Percentiles rank a stretch among this genome's conserved stretches.
Evolutionary conservation across 2,888 invertebrate species (phyloP).

Genomic region (Muschampia plurimacula): DNA sequence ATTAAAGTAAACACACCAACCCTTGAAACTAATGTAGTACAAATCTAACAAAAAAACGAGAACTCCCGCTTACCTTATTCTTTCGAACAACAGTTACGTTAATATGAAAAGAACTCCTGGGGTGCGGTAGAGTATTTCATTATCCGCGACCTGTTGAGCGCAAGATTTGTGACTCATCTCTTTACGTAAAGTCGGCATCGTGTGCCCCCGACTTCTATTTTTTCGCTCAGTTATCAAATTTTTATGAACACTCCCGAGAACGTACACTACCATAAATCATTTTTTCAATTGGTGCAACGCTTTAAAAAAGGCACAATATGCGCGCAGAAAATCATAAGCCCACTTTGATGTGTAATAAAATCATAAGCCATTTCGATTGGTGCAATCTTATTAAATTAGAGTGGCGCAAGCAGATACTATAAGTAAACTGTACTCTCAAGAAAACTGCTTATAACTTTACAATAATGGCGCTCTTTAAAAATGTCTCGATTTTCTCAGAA

Average conservation of each 20-base stretch:
- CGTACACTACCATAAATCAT: conserved; percentile 14
- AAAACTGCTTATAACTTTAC: conserved; percentile 17
- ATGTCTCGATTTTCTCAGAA: conserved; percentile 20
- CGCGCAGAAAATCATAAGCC: conserved; percentile 26
- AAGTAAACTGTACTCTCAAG: conserved; percentile 23
- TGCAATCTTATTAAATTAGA: conserved; percentile 20
- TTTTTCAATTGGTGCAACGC: conserved; percentile 30
- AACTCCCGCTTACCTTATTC: conserved; percentile 70
- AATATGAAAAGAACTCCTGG: conserved; percentile 75
- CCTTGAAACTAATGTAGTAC: conserved; percentile 64
- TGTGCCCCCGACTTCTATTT: conserved; percentile 53
- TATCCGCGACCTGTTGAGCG: conserved; percentile 82
- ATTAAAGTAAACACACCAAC: conserved; percentile 70
- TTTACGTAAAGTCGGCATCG: conserved; percentile 56
- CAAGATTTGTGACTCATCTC: conserved; percentile 75
- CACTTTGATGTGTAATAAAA: conserved; percentile 6
- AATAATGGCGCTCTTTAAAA: conserved; percentile 25
- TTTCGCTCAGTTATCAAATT: conserved; percentile 52
- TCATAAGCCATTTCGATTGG: conserved; percentile 14
- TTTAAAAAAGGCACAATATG: conserved; percentile 23
- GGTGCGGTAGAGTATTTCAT: conserved; percentile 75
- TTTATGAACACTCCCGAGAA: conserved; percentile 44
- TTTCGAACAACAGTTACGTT: conserved; percentile 75
- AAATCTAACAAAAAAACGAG: conserved; percentile 67
- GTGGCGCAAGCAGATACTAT: conserved; percentile 2